These are phyloP conservation scores for Limnephilus marmoratus DNA, from an alignment of 2,888 invertebrate species.

Conservation along the genomic window DNA sequence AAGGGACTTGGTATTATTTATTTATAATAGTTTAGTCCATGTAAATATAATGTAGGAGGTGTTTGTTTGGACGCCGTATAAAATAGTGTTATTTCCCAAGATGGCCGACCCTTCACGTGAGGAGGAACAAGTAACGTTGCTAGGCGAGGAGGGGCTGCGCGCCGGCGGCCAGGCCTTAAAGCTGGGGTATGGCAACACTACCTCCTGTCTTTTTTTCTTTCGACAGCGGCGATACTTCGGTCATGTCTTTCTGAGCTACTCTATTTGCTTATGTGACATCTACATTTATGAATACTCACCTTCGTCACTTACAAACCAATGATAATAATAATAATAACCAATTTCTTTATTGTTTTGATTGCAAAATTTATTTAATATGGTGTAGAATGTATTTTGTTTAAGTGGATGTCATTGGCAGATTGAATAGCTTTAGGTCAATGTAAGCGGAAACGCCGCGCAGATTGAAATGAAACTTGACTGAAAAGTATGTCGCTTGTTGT, in stretches of 20 bases:
- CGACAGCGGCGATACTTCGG: constrained; percentile 53
- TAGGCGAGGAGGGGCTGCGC: constrained; percentile 96
- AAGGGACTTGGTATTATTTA: neutral
- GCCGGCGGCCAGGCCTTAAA: constrained; percentile 98
- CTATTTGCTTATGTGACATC: neutral
- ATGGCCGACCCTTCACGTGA: constrained; percentile 98
- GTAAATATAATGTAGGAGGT: neutral
- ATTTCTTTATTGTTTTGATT: neutral
- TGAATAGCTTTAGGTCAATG: neutral
- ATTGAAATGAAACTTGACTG: constrained; percentile 42
- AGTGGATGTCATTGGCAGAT: neutral
- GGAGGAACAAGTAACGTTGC: constrained; percentile 96
- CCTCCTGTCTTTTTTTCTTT: constrained; percentile 48
- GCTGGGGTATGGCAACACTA: constrained; percentile 89
- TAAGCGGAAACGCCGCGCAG: neutral
- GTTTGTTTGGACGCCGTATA: neutral
- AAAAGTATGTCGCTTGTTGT: constrained; percentile 63
- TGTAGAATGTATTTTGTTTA: neutral
- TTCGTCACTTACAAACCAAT: neutral
- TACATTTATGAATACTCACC: neutral
- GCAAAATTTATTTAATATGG: neutral
- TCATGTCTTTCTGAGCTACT: neutral
- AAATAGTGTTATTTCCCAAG: constrained; percentile 81
- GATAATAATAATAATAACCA: neutral
- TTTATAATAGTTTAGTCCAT: neutral